Percentiles rank a stretch among this genome's conserved stretches.
These are phyloP conservation scores for Bos javanicus DNA, from an alignment of 2,113 vertebrate species.

Conservation along the genomic window DNA sequence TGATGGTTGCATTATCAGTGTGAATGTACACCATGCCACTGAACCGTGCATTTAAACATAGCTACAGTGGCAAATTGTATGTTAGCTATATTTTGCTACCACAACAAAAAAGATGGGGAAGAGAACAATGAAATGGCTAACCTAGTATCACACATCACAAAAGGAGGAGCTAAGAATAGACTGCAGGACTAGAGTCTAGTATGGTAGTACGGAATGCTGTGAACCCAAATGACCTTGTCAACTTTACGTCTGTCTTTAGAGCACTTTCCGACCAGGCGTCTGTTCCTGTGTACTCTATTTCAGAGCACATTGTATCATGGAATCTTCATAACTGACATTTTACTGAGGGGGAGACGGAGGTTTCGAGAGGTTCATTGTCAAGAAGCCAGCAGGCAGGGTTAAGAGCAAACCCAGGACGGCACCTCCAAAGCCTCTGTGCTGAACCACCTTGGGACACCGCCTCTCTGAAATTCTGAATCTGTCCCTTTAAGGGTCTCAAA, in stretches of 20 bases:
- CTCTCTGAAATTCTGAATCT: neutral
- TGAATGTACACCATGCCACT: neutral
- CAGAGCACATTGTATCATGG: neutral
- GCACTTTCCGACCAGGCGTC: neutral
- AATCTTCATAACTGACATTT: neutral
- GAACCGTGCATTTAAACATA: neutral
- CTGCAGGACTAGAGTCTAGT: neutral
- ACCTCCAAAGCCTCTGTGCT: neutral
- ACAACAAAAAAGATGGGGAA: neutral
- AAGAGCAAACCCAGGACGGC: neutral
- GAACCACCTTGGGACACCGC: fast-evolving
- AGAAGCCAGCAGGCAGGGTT: neutral
- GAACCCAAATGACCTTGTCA: neutral
- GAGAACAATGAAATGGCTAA: neutral
- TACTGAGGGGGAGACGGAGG: neutral
- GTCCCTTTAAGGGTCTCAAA: neutral
- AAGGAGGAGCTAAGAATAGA: neutral
- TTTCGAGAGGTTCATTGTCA: neutral
- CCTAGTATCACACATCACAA: neutral
- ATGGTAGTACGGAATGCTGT: neutral
- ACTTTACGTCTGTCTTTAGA: neutral
- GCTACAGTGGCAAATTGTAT: neutral
- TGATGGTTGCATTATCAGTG: neutral
- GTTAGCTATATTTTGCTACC: neutral
- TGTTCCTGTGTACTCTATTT: neutral